A percentile compares a stretch with the other conserved stretches of the same genome.
These are phyloP conservation scores for Cyprinodon diabolis DNA, from an alignment of 2,797 vertebrate species.

Conservation along the genomic window DNA sequence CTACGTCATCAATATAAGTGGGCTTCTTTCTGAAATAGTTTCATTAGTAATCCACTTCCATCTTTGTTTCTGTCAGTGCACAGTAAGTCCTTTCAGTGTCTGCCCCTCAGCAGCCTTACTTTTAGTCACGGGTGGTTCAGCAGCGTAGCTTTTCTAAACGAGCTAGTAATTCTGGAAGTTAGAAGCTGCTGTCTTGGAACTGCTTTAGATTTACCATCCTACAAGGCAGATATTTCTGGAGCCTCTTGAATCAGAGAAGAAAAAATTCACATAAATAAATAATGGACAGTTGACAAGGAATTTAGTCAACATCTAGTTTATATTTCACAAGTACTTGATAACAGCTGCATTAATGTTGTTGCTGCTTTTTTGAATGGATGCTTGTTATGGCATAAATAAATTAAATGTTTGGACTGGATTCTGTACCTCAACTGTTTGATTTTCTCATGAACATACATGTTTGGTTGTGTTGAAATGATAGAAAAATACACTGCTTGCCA, in stretches of 20 bases:
- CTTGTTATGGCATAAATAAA: conserved; percentile 13
- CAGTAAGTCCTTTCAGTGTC: conserved; percentile 78
- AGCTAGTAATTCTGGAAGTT: conserved; percentile 67
- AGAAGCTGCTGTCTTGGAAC: conserved; percentile 69
- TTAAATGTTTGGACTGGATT: conserved; percentile 16
- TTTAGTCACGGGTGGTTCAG: conserved; percentile 75
- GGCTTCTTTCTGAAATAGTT: conserved; percentile 67
- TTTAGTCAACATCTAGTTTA: conserved; percentile 15
- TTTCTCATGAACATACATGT: conserved; percentile 34
- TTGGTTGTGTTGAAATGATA: conserved; percentile 49
- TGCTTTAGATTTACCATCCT: conserved; percentile 63
- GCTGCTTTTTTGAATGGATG: conserved; percentile 24
- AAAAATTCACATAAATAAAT: conserved; percentile 30
- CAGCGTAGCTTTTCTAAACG: conserved; percentile 61
- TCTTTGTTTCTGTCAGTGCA: conserved; percentile 74
- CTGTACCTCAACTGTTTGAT: conserved; percentile 24
- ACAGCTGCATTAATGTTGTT: conserved; percentile 13
- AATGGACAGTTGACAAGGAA: conserved; percentile 37
- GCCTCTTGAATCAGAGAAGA: conserved; percentile 60
- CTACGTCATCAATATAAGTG: conserved; percentile 53
- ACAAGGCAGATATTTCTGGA: conserved; percentile 69
- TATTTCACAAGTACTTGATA: conserved; percentile 34
- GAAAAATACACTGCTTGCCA: conserved; percentile 54
- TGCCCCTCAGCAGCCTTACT: conserved; percentile 71
- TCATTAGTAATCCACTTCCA: conserved; percentile 80